Base-by-base conservation (phyloP, 2,888 invertebrate genomes). In the Galerucella nymphaeae region DNA sequence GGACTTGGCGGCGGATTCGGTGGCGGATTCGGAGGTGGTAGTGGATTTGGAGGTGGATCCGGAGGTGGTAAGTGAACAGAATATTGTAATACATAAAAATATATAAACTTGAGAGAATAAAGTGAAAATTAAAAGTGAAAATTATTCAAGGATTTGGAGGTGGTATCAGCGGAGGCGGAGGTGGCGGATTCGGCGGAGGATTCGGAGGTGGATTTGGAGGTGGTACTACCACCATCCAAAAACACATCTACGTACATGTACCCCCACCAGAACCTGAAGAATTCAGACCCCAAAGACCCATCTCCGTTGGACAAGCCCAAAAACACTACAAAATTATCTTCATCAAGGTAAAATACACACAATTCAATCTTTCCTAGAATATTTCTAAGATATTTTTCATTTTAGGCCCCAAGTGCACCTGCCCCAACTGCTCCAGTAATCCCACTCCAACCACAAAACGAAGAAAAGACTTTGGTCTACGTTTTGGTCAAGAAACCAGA, bases 301-400 rank as follows among this genome's bases (percentile, higher is more conserved):
- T 94, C 80, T 89, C 90, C 18, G 88, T 92, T 0, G 92, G 92
- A 64, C 92, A 93, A 78, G 90, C 95, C 62, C 95, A 95, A 87
- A 95, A 95, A 83, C 95, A 95, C 87, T 95, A 96, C 91, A 96
- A 96, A 86, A 96, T 96, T 86, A 95, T 96, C 88, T 96, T 96
- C 91, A 96, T 96, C 88, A 96, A 96, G 90, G 82, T 82, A 70
- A 76, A 3, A 38, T 38, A 1, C 30, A 38, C 30, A 38, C 30
- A 38, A 6, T 41, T 57, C 42, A 45, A 14, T 62, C 45, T 63
- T 66, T 59, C 5, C 38, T 30, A 45, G 16, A 50, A 48, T 48
- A 48, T 53, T 2, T 38, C 57, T 18, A 62, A 59, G 53, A 38
- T 70, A 41, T 53, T 16, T 70, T 57, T n/a, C 23, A 38, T 71